phyloP scores from a whole-genome alignment of 2,888 invertebrate species.

The Gari tellinella region DNA sequence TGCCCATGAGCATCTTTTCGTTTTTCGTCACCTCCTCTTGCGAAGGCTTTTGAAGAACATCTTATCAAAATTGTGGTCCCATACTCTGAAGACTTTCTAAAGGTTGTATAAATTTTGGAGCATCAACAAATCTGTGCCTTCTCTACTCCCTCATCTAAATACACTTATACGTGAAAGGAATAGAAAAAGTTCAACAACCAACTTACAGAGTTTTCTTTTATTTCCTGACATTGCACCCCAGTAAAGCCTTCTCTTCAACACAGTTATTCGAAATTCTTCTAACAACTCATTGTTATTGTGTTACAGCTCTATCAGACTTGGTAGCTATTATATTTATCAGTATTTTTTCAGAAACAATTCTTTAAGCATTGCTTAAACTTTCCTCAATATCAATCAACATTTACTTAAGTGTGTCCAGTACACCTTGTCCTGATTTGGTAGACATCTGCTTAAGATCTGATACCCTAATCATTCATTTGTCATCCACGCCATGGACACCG shows the following conservation, averaged over 20 bases:
- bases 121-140: too few relatives aligned
- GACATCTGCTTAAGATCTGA: constrained; percentile 23
- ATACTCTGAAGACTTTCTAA: constrained; percentile 16
- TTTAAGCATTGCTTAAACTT: not conserved
- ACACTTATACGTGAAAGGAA: constrained; percentile 9
- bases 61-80: constrained; percentile 24
- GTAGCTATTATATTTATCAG: constrained; percentile 23
- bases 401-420: constrained; percentile 4
- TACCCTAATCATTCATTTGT: constrained; percentile 28
- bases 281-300: constrained; percentile 28
- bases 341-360: constrained; percentile 5
- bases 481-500: constrained; percentile 54
- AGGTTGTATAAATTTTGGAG: too few relatives aligned
- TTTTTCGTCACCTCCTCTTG: constrained; percentile 35
- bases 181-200: constrained; percentile 55
- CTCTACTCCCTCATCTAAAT: not conserved
- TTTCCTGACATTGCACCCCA: constrained; percentile 14
- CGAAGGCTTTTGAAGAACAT: constrained; percentile 31
- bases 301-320: constrained; percentile 17
- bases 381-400: constrained; percentile 27
- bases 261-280: constrained; percentile 21
- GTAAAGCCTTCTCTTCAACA: constrained; percentile 11
- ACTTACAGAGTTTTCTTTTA: constrained; percentile 20
- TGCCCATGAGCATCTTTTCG: constrained; percentile 10
- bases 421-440: constrained; percentile 16